Conservation (phyloP, 1,140 invertebrate species). For the Aphaenogaster rudis region DNA sequence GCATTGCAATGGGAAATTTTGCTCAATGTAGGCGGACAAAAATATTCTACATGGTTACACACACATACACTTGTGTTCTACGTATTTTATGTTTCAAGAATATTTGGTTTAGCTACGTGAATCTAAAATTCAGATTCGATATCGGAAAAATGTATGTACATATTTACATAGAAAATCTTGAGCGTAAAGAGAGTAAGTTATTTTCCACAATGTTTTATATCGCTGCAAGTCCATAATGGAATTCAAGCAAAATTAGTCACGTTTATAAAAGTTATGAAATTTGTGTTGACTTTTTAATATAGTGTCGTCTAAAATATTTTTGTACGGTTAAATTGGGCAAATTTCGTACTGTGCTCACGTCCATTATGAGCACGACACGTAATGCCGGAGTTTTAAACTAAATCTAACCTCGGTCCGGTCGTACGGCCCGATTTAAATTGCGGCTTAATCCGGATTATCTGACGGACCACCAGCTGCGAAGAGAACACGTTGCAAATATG, state of each 20-base stretch:
- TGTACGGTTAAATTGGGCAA: not conserved
- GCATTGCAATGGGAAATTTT: slow-evolving; percentile 23
- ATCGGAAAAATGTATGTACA: slow-evolving; percentile 28
- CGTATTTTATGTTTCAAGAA: slow-evolving; percentile 36
- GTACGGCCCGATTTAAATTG: slow-evolving; percentile 76
- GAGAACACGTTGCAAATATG: slow-evolving; percentile 24
- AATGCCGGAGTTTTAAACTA: slow-evolving; percentile 77
- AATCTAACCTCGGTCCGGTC: slow-evolving; percentile 76
- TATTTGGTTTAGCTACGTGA: slow-evolving; percentile 11
- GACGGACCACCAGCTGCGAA: slow-evolving; percentile 64
- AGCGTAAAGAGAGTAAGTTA: slow-evolving; percentile 4
- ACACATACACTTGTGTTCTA: not conserved
- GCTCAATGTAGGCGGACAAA: not conserved
- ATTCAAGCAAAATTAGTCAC: not conserved
- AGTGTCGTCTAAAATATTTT: not conserved
- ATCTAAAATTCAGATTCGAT: slow-evolving; percentile 47
- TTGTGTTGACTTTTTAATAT: not conserved
- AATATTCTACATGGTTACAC: slow-evolving; percentile 8
- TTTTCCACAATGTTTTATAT: not conserved
- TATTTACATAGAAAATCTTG: slow-evolving; percentile 33
- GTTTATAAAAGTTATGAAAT: not conserved
- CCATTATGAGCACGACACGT: slow-evolving; percentile 17
- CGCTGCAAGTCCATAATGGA: not conserved
- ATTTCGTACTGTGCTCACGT: slow-evolving; percentile 9
- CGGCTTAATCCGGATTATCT: slow-evolving; percentile 80